Percentiles rank a stretch among this genome's conserved stretches.
phyloP scores from a whole-genome alignment of 2,888 invertebrate species.

The Lepidochitona cinerea region DNA sequence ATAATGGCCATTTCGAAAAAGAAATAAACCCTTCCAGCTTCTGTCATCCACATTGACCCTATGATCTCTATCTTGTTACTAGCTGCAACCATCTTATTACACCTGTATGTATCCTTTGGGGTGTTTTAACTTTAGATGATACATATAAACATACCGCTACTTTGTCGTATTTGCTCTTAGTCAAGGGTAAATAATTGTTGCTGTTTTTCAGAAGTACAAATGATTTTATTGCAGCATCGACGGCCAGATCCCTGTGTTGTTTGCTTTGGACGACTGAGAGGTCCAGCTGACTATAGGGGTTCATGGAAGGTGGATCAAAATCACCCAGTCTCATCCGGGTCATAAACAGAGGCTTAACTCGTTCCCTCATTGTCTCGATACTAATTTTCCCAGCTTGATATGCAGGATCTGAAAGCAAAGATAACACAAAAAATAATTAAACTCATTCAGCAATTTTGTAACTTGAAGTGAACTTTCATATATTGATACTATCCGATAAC shows the following conservation, averaged over 20 bases:
- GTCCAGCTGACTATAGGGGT: conserved; percentile 49
- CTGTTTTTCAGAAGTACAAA: conserved; percentile 51
- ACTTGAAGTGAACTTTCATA: too few relatives aligned
- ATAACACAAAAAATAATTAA: too few relatives aligned
- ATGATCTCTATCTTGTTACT: too few relatives aligned
- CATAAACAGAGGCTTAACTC: conserved; percentile 50
- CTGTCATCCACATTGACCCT: too few relatives aligned
- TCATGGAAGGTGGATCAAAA: conserved; percentile 58
- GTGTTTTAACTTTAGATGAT: too few relatives aligned
- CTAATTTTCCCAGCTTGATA: neutral
- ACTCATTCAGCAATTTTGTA: too few relatives aligned
- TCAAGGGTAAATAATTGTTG: conserved; percentile 23
- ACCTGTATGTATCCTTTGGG: too few relatives aligned
- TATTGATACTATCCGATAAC: too few relatives aligned
- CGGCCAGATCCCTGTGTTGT: conserved; percentile 35
- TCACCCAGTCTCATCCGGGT: conserved; percentile 62
- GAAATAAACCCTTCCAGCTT: too few relatives aligned
- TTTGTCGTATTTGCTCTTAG: conserved; percentile 13
- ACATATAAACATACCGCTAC: conserved; percentile 43
- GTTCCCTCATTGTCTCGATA: neutral
- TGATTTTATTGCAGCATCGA: conserved; percentile 38
- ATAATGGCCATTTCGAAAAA: too few relatives aligned
- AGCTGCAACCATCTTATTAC: too few relatives aligned
- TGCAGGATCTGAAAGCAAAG: neutral
- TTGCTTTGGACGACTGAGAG: conserved; percentile 35